Base-by-base conservation (phyloP, 2,113 vertebrate genomes). In the Phainopepla nitens region DNA sequence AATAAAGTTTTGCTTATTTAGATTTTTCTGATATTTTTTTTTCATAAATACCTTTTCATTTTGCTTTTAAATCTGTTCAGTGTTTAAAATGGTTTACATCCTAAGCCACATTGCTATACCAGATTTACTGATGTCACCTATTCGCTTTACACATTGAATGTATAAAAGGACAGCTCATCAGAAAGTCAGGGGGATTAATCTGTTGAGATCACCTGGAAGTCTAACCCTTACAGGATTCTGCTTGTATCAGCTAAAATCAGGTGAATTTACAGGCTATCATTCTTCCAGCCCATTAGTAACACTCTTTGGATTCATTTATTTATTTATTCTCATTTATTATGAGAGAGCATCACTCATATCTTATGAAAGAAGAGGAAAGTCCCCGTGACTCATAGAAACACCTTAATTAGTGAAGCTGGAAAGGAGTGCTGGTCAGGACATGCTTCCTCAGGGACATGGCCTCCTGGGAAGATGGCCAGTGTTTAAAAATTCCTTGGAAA, bases 291-390 rank as follows among this genome's bases (percentile, higher is more conserved):
- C 81, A 61, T 82, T 78, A 92, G 62, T 23, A 89, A 89, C 31
- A n/a, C 16, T 60, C 22, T 17, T 72, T 44, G 29, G 50, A 56
- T 45, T 76, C 22, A 36, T 83, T 83, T 50, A 77, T 90, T 83
- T 83, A 90, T 70, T 77, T 70, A 33, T 44, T 69, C 83, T 56
- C 11, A 69, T 45, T n/a, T n/a, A n/a, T n/a, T n/a, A n/a, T n/a
- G 10, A 60, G 90, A 94, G 44, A 80, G 35, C 75, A 87, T 88
- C 88, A 87, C 54, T 89, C 82, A 31, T 42, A 70, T 94, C 93
- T 90, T 86, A 84, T n/a, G 78, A 95, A 96, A 96, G 87, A 80
- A 39, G 29, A 94, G 95, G 97, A 96, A 97, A 93, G 87, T 95
- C 94, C 87, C 69, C 0, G 0, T 98, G 97, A 97, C 92, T 98